phyloP scores from a whole-genome alignment of 2,888 invertebrate species.

The Plagodis pulveraria region DNA sequence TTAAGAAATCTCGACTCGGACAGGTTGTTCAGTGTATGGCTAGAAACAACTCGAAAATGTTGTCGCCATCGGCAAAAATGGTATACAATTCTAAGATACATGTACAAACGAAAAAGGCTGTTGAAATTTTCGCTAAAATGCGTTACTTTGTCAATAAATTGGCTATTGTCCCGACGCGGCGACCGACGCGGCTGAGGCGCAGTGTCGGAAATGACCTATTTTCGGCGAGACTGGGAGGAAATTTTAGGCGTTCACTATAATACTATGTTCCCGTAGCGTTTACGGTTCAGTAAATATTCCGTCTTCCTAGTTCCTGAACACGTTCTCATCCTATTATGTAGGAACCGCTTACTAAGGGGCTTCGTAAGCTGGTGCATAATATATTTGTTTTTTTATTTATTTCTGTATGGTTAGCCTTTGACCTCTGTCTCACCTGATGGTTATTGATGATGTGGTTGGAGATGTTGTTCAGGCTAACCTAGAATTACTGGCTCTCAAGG shows the following conservation, averaged over 20 bases:
- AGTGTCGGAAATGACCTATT: slow-evolving; percentile 33
- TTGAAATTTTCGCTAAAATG: slow-evolving; percentile 12
- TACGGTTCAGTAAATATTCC: slow-evolving; percentile 17
- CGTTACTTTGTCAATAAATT: slow-evolving; percentile 29
- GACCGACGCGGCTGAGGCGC: slow-evolving; percentile 2
- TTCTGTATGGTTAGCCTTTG: too few species aligned
- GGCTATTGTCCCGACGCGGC: slow-evolving; percentile 27
- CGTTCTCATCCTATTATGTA: neutral
- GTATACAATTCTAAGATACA: too few species aligned
- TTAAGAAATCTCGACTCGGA: too few species aligned
- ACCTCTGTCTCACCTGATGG: too few species aligned
- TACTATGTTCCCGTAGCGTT: slow-evolving; percentile 8
- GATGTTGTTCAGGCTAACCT: too few species aligned
- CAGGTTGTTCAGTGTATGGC: too few species aligned
- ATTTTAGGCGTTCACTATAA: slow-evolving; percentile 25
- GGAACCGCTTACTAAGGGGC: neutral
- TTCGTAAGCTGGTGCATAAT: too few species aligned
- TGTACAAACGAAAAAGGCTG: neutral
- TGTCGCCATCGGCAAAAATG: too few species aligned
- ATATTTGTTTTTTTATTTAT: too few species aligned
- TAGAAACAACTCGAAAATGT: too few species aligned
- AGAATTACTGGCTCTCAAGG: too few species aligned
- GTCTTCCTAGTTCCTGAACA: slow-evolving; percentile 14
- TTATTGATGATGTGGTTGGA: too few species aligned
- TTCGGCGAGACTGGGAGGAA: slow-evolving; percentile 22